Percentiles rank a stretch among this genome's conserved stretches.
phyloP scores from a whole-genome alignment of 1,140 invertebrate species.

The Triops cancriformis region DNA sequence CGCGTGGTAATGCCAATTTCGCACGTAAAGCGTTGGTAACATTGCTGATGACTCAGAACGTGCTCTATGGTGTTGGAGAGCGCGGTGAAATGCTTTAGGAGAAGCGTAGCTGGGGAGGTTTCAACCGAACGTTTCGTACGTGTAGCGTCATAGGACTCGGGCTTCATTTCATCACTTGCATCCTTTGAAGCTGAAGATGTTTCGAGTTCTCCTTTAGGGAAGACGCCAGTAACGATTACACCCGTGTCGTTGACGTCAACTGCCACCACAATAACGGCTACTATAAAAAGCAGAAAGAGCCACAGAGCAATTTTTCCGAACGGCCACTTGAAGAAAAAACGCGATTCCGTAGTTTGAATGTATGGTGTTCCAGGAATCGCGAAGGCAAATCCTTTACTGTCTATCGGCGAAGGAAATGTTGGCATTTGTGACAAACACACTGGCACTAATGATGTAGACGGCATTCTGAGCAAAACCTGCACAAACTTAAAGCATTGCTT shows the following conservation, averaged over 20 bases:
- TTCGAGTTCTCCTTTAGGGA: background rate
- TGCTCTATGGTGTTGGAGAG: background rate
- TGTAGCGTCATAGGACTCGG: background rate
- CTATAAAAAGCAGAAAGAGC: background rate
- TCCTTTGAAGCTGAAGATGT: background rate
- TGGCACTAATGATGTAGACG: background rate
- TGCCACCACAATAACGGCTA: background rate
- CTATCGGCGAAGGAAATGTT: background rate
- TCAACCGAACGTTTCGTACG: background rate
- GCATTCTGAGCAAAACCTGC: background rate
- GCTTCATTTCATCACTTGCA: background rate
- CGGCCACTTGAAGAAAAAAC: background rate
- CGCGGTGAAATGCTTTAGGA: background rate
- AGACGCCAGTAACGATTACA: background rate
- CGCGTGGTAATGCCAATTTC: background rate
- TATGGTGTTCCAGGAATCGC: background rate
- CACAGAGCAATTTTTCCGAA: background rate
- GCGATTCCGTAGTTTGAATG: background rate
- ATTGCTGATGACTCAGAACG: background rate
- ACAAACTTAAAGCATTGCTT: background rate
- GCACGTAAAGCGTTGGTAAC: background rate
- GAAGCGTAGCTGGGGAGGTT: background rate
- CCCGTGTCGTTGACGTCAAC: background rate
- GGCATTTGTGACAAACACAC: background rate
- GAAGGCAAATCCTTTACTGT: background rate